Evolutionary conservation across 2,888 invertebrate species (phyloP).

Genomic region (Parnassius smintheus): DNA sequence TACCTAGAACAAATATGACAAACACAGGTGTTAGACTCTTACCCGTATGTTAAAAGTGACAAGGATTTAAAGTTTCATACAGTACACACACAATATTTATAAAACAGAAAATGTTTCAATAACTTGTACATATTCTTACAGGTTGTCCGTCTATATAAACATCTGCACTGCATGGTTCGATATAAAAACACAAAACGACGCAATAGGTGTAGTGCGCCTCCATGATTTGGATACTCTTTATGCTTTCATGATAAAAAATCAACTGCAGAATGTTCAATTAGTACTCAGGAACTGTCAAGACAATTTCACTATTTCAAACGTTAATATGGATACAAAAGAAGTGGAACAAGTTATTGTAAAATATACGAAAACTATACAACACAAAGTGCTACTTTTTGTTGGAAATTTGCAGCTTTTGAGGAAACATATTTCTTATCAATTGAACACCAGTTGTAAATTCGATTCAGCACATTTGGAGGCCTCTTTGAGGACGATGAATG

Average conservation of each 20-base stretch:
- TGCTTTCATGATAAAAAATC: conserved; percentile 93
- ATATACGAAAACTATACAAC: conserved; percentile 86
- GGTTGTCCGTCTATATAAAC: conserved; percentile 90
- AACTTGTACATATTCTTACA: conserved; percentile 51
- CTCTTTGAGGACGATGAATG: conserved; percentile 91
- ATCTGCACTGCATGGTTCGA: conserved; percentile 95
- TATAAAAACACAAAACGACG: conserved; percentile 89
- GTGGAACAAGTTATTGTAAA: conserved; percentile 83
- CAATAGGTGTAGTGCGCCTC: conserved; percentile 93
- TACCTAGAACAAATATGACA: too few species aligned
- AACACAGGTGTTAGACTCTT: too few species aligned
- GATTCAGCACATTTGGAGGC: conserved; percentile 95
- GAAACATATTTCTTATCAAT: conserved; percentile 90
- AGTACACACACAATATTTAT: too few species aligned
- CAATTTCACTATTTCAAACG: conserved; percentile 46
- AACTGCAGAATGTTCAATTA: conserved; percentile 85
- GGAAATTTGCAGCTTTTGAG: conserved; percentile 95
- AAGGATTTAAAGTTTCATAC: too few species aligned
- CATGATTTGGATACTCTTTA: conserved; percentile 94
- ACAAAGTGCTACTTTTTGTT: conserved; percentile 87
- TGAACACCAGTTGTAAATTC: conserved; percentile 92
- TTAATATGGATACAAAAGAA: conserved; percentile 82
- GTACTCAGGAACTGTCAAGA: conserved; percentile 59
- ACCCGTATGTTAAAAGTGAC: too few species aligned
- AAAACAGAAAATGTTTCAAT: not conserved